Evolutionary conservation across 2,113 vertebrate genomes (phyloP).

Genomic region (Chroicocephalus ridibundus): DNA sequence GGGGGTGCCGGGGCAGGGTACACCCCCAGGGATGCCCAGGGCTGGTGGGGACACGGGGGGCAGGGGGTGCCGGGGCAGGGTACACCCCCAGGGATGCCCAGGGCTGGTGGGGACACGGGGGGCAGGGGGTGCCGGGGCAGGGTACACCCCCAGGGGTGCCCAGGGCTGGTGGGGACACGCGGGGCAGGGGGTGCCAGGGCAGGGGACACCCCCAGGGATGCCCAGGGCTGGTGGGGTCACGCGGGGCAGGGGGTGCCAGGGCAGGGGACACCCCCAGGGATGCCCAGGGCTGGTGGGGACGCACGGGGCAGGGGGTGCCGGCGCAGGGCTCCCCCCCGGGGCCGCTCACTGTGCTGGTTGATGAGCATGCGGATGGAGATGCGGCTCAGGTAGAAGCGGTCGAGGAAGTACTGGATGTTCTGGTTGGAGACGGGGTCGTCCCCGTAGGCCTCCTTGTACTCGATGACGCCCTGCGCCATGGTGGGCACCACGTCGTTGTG

Average conservation of each 20-base stretch:
- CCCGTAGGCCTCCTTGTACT: conserved; percentile 89
- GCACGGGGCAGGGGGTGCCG: not conserved
- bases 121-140: too few relatives aligned
- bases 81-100: too few relatives aligned
- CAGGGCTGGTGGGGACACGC: too few relatives aligned
- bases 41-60: too few relatives aligned
- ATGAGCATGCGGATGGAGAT: conserved; percentile 97
- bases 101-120: too few relatives aligned
- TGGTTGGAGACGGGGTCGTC: conserved; percentile 89
- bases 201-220: not conserved
- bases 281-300: not conserved
- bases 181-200: not conserved
- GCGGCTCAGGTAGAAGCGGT: conserved; percentile 95
- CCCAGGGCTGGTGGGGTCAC: too few relatives aligned
- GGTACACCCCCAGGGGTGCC: too few relatives aligned
- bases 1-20: too few relatives aligned
- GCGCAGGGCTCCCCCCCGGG: too few relatives aligned
- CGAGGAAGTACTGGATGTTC: conserved; percentile 95
- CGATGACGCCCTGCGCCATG: conserved; percentile 92
- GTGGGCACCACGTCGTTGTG: conserved; percentile 96
- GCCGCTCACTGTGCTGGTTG: conserved; percentile 91
- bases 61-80: not conserved
- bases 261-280: too few relatives aligned
- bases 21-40: too few relatives aligned
- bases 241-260: not conserved